Percentiles rank a stretch among this genome's conserved stretches.
Evolutionary conservation across 92 coral and sea anemone genomes (phyloP).

Genomic region (Epizoanthus rinbou): DNA sequence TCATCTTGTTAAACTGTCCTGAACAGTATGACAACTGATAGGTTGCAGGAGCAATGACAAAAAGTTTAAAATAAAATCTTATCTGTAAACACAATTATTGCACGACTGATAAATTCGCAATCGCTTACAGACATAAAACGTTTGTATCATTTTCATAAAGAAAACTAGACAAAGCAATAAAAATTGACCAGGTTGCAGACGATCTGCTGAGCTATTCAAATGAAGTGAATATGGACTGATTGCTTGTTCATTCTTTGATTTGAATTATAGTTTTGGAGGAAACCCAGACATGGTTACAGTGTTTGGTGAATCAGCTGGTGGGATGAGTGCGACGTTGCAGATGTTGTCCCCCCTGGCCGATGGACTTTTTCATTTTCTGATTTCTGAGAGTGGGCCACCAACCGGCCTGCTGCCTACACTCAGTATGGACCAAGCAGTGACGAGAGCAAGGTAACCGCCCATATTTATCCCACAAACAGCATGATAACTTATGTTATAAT

Average conservation of each 20-base stretch:
- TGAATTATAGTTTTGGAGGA: not conserved
- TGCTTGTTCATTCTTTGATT: not conserved
- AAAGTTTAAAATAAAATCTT: not conserved
- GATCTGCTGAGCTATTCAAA: not conserved
- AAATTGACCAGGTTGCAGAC: not conserved
- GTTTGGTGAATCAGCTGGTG: slow-evolving; percentile 7
- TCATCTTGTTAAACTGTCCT: not conserved
- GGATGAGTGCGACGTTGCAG: not conserved
- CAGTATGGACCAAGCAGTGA: too few relatives aligned
- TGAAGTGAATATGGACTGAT: not conserved
- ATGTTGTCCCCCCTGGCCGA: not conserved
- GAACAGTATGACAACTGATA: not conserved
- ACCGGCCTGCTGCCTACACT: too few relatives aligned
- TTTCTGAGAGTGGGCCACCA: too few relatives aligned
- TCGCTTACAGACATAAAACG: too few relatives aligned
- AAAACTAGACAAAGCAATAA: too few relatives aligned
- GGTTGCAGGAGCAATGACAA: not conserved
- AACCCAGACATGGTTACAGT: not conserved
- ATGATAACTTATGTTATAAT: too few relatives aligned
- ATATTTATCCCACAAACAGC: too few relatives aligned
- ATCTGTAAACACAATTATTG: too few relatives aligned
- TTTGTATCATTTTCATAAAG: too few relatives aligned
- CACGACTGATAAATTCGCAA: too few relatives aligned
- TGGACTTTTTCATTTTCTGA: not conserved
- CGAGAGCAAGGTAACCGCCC: too few relatives aligned